Conservation (phyloP, 2,797 vertebrate species). For the Cryptoprocta ferox region DNA sequence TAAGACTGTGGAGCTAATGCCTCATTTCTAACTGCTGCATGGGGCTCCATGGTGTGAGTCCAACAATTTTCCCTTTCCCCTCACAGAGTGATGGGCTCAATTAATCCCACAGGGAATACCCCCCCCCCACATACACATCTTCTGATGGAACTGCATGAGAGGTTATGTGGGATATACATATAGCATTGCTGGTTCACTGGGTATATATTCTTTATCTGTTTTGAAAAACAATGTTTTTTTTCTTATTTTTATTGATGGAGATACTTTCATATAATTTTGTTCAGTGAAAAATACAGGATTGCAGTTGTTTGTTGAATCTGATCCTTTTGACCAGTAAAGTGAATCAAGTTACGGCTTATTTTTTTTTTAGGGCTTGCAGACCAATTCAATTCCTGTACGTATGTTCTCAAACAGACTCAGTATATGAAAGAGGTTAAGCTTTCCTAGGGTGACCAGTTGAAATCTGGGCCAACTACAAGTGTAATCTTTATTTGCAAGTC, state of each 20-base stretch:
- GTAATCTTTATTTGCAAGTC: not conserved
- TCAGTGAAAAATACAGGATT: not conserved
- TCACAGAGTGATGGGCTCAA: not conserved
- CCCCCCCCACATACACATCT: rapidly evolving
- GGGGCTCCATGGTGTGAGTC: not conserved
- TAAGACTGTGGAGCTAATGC: not conserved
- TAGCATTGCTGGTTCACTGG: not conserved
- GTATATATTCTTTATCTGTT: not conserved
- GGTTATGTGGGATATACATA: not conserved
- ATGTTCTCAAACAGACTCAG: not conserved
- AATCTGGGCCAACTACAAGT: not conserved
- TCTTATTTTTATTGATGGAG: not conserved
- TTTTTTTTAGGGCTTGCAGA: not conserved
- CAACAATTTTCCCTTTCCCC: not conserved
- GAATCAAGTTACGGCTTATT: not conserved
- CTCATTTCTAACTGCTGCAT: not conserved
- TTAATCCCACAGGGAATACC: not conserved
- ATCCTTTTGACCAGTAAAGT: not conserved
- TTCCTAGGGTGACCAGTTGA: not conserved
- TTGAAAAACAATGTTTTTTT: not conserved
- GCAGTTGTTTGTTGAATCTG: not conserved
- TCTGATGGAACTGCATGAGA: not conserved
- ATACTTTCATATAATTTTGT: not conserved
- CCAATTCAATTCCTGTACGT: not conserved
- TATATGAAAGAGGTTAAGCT: not conserved